These are phyloP conservation scores for Mactromeris polynyma DNA, from an alignment of 2,888 invertebrate genomes.

Conservation along the genomic window DNA sequence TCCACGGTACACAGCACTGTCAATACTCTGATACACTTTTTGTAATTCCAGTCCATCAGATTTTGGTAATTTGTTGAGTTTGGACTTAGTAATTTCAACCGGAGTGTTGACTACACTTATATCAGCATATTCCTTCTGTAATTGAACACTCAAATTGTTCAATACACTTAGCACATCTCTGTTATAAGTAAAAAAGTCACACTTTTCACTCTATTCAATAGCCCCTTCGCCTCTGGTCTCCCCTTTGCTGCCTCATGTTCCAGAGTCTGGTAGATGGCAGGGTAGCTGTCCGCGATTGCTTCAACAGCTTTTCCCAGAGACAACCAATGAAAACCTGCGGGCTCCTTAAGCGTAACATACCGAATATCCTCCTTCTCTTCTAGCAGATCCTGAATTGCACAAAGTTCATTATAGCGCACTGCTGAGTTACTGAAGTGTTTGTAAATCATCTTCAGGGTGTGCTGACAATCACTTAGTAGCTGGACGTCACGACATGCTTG, in stretches of 20 bases:
- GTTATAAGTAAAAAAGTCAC: slow-evolving; percentile 18
- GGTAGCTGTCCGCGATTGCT: too few species aligned
- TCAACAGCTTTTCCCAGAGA: slow-evolving; percentile 40
- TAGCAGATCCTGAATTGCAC: not conserved
- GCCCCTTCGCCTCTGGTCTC: too few species aligned
- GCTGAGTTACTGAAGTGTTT: too few species aligned
- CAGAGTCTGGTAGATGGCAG: too few species aligned
- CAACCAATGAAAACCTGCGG: slow-evolving; percentile 19
- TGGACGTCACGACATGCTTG: slow-evolving; percentile 47
- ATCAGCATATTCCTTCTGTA: too few species aligned
- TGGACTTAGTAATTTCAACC: not conserved
- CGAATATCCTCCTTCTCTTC: slow-evolving; percentile 14
- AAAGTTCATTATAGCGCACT: too few species aligned
- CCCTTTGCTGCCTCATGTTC: too few species aligned
- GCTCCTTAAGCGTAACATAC: slow-evolving; percentile 37
- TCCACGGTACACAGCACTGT: too few species aligned
- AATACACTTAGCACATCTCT: not conserved
- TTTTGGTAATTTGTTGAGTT: not conserved
- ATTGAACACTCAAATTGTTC: too few species aligned
- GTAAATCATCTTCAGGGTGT: slow-evolving; percentile 31
- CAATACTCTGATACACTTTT: too few species aligned
- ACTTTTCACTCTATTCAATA: too few species aligned
- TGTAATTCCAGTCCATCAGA: too few species aligned
- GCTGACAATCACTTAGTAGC: slow-evolving; percentile 33
- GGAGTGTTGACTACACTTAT: not conserved